These are phyloP conservation scores for Ochropacha duplaris DNA, from an alignment of 2,888 invertebrate species.

Conservation along the genomic window DNA sequence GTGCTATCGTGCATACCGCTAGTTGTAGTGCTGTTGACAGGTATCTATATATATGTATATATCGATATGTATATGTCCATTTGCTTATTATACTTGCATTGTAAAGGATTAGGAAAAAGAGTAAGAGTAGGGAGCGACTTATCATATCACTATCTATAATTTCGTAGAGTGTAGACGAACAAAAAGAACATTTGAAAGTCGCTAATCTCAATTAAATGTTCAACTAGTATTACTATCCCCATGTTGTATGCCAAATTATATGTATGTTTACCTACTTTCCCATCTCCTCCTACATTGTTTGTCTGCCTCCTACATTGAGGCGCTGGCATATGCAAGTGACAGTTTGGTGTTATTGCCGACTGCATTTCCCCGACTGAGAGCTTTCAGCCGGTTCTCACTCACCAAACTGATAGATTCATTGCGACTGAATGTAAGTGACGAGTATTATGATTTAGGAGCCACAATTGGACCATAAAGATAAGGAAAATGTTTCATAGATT, in stretches of 20 bases:
- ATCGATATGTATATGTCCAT: no score
- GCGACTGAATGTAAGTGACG: slow-evolving; percentile 16
- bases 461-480: slow-evolving; percentile 8
- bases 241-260: not conserved
- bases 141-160: no score
- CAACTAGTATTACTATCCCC: no score
- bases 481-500: not conserved
- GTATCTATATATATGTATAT: no score
- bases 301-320: not conserved
- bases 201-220: no score
- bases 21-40: no score
- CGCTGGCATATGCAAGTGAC: slow-evolving; percentile 44
- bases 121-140: no score
- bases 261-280: not conserved
- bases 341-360: slow-evolving; percentile 47
- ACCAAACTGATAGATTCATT: slow-evolving; percentile 35
- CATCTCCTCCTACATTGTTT: not conserved
- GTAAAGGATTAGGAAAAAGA: no score
- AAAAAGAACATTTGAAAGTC: not conserved
- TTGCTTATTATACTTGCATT: no score
- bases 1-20: no score
- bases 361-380: slow-evolving; percentile 45
- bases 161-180: not conserved
- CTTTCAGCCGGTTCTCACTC: slow-evolving; percentile 34
- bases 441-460: not conserved